Evolutionary conservation across 2,888 invertebrate species (phyloP).

Genomic region (Ectemnius lituratus): DNA sequence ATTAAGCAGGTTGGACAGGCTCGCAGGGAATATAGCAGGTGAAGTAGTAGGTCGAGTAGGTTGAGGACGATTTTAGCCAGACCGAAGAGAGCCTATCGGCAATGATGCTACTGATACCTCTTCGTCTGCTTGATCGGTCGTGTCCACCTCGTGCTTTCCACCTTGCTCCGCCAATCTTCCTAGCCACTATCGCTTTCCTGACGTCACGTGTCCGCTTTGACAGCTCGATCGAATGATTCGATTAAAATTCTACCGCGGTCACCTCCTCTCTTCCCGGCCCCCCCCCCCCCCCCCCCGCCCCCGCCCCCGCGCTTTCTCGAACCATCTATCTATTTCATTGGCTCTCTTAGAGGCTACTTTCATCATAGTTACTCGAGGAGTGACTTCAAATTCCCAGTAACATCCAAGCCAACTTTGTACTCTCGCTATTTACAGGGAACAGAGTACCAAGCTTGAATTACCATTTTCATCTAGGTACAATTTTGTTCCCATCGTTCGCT

Average conservation of each 20-base stretch:
- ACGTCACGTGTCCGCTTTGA: constrained; percentile 69
- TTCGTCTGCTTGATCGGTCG: constrained; percentile 40
- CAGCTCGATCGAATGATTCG: constrained; percentile 72
- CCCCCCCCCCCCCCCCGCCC: no score
- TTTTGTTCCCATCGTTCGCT: not conserved
- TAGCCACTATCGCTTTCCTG: constrained; percentile 37
- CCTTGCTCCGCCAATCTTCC: constrained; percentile 40
- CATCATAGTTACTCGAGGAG: no score
- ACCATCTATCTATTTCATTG: not conserved
- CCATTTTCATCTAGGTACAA: not conserved
- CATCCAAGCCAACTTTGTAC: no score
- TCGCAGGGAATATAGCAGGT: not conserved
- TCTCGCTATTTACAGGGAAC: no score
- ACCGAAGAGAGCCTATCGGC: constrained; percentile 9
- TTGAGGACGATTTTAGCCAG: constrained; percentile 44
- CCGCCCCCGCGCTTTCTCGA: no score
- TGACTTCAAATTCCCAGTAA: no score
- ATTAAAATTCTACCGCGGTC: constrained; percentile 63
- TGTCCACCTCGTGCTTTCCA: constrained; percentile 21
- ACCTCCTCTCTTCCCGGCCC: not conserved
- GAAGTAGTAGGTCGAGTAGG: constrained; percentile 3
- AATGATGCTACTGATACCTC: not conserved
- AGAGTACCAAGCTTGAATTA: no score
- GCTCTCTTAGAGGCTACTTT: no score
- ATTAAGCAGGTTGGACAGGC: not conserved